Evolutionary conservation across 2,797 vertebrate genomes (phyloP).

Genomic region (Diplodus sargus): DNA sequence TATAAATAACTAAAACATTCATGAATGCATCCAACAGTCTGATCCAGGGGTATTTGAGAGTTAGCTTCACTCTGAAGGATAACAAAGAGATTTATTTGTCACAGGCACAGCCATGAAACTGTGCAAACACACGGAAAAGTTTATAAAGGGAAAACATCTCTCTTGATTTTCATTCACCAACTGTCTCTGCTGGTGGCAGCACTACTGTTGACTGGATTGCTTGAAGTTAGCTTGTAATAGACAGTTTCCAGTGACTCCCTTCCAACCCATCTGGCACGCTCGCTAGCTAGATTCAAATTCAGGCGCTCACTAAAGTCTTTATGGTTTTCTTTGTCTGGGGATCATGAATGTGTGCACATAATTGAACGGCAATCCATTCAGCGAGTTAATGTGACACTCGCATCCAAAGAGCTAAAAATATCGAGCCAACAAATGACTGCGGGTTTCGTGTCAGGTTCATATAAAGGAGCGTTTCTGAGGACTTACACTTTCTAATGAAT

Average conservation of each 20-base stretch:
- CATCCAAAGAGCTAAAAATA: neutral
- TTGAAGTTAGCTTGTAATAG: too few relatives aligned
- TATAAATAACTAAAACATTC: too few relatives aligned
- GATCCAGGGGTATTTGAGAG: neutral
- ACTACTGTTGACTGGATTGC: too few relatives aligned
- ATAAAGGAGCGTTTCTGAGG: neutral
- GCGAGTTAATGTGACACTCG: neutral
- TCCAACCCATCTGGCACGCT: too few relatives aligned
- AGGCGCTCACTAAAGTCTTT: neutral
- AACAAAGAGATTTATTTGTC: neutral
- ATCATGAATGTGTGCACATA: neutral
- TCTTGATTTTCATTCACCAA: too few relatives aligned
- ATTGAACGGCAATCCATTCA: neutral
- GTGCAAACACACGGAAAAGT: too few relatives aligned
- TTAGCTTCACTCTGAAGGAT: neutral
- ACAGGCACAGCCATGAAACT: too few relatives aligned
- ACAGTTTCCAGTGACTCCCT: too few relatives aligned
- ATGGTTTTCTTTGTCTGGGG: neutral
- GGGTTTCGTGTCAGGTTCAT: neutral
- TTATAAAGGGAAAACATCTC: too few relatives aligned
- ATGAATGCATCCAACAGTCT: neutral
- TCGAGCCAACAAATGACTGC: neutral
- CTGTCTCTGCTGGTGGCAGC: too few relatives aligned
- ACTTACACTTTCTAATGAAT: constrained; percentile 2
- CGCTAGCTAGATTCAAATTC: neutral